phyloP scores from a whole-genome alignment of 2,888 invertebrate species.

The Ophonus ardosiacus region DNA sequence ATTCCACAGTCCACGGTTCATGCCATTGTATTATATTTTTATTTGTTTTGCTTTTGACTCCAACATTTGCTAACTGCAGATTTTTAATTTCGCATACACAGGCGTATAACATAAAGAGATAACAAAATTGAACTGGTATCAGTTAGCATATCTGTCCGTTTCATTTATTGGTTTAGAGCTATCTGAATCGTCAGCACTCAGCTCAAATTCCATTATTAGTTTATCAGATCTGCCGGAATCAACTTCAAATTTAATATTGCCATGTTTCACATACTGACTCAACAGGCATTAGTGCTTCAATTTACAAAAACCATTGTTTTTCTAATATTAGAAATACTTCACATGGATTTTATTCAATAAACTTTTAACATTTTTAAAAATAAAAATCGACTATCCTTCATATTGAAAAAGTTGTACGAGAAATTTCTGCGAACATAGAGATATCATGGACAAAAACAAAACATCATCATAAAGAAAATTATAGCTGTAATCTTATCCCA shows the following conservation, averaged over 20 bases:
- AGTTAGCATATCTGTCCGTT: neutral
- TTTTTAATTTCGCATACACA: neutral
- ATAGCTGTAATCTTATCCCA: conserved; percentile 19
- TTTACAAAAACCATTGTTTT: too few relatives aligned
- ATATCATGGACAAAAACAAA: conserved; percentile 16
- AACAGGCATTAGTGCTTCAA: neutral
- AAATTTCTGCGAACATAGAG: conserved; percentile 5
- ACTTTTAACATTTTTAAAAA: too few relatives aligned
- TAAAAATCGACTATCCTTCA: neutral
- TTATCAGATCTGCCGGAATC: neutral
- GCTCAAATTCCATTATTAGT: neutral
- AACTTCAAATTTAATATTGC: neutral
- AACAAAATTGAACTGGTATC: neutral
- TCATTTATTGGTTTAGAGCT: neutral
- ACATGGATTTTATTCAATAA: too few relatives aligned
- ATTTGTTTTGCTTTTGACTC: too few relatives aligned
- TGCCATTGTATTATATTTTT: too few relatives aligned
- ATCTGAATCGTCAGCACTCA: neutral
- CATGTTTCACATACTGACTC: neutral
- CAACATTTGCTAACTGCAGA: neutral
- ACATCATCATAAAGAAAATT: conserved; percentile 31
- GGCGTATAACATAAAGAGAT: neutral
- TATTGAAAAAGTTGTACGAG: neutral
- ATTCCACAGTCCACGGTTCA: too few relatives aligned
- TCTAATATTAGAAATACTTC: too few relatives aligned